A percentile compares a stretch with the other conserved stretches of the same genome.
Conservation (phyloP, 2,113 vertebrate genomes). For the Sinocyclocheilus rhinocerous region DNA sequence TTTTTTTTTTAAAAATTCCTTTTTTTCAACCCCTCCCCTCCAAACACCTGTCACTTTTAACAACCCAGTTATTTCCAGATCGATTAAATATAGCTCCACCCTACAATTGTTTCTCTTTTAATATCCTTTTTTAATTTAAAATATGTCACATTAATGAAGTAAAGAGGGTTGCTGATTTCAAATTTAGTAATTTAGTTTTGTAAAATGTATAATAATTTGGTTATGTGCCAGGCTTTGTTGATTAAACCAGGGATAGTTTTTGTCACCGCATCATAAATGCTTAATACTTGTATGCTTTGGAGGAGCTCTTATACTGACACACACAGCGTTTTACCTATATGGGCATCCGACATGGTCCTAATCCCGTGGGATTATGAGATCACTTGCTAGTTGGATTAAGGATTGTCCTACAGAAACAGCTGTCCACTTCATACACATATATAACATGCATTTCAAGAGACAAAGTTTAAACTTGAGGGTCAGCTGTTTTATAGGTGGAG, state of each 20-base stretch:
- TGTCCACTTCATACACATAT: conserved; percentile 40
- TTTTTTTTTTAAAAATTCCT: neutral
- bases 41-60: neutral
- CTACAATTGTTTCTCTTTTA: neutral
- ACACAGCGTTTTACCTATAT: conserved; percentile 39
- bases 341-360: conserved; percentile 56
- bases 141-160: neutral
- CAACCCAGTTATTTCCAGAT: neutral
- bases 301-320: conserved; percentile 2
- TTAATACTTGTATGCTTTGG: neutral
- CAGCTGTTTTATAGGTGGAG: neutral
- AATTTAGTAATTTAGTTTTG: neutral
- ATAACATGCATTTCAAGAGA: conserved; percentile 22
- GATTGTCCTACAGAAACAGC: conserved; percentile 45
- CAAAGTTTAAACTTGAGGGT: neutral
- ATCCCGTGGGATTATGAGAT: conserved; percentile 59
- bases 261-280: neutral
- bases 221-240: neutral
- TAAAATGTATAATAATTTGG: neutral
- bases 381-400: conserved; percentile 58
- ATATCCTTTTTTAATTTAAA: neutral
- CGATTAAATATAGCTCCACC: neutral
- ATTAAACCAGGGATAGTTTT: neutral
- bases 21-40: neutral
- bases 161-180: neutral